phyloP scores from a whole-genome alignment of 2,888 invertebrate species.

The Magallana nippona region DNA sequence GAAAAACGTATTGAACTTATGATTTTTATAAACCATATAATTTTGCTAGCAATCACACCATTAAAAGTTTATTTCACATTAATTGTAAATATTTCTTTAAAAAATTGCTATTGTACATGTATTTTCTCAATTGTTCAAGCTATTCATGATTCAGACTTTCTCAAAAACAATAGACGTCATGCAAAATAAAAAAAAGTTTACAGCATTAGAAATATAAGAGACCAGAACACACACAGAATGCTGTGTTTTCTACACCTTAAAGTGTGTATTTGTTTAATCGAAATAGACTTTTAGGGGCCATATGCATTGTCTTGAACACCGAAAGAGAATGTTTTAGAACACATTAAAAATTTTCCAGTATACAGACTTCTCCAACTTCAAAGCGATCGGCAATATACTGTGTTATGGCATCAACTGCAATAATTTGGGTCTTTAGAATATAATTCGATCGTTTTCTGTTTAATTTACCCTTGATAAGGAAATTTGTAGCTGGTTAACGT shows the following conservation, averaged over 20 bases:
- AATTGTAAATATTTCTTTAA: too few relatives aligned
- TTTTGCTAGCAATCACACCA: too few relatives aligned
- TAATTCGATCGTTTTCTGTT: slow-evolving; percentile 33
- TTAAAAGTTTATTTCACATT: too few relatives aligned
- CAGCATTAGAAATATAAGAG: neutral
- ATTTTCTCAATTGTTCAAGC: neutral
- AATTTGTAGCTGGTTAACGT: slow-evolving; percentile 30
- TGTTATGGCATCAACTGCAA: slow-evolving; percentile 27
- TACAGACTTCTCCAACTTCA: slow-evolving; percentile 28
- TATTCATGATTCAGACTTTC: neutral
- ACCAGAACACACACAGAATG: slow-evolving; percentile 23
- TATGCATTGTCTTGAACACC: slow-evolving; percentile 27
- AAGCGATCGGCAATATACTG: neutral
- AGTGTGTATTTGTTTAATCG: slow-evolving; percentile 32
- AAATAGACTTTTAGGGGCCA: slow-evolving; percentile 19
- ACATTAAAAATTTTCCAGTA: slow-evolving; percentile 21
- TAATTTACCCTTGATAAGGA: slow-evolving; percentile 35
- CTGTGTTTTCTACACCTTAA: slow-evolving; percentile 23
- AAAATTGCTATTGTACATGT: neutral
- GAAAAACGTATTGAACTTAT: too few relatives aligned
- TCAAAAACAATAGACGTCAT: slow-evolving; percentile 22
- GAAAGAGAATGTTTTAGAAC: neutral
- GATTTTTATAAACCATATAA: too few relatives aligned
- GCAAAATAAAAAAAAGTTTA: neutral
- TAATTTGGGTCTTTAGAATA: slow-evolving; percentile 23